phyloP scores from a whole-genome alignment of 2,797 vertebrate species.

The Mastacembelus armatus region DNA sequence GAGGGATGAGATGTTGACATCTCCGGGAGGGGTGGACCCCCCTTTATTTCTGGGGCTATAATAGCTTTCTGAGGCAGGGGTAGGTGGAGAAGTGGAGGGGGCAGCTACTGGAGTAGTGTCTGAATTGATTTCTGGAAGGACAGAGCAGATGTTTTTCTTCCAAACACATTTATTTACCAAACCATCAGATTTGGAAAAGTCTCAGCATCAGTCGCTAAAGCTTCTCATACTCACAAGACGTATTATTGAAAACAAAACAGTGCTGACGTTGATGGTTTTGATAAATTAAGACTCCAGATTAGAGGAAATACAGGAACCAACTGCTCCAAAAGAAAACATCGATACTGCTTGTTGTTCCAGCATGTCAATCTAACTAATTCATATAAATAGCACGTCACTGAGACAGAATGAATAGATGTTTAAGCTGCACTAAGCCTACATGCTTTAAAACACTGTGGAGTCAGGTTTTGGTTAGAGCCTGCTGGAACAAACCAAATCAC shows the following conservation, averaged over 20 bases:
- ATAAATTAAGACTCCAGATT: not conserved
- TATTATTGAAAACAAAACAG: not conserved
- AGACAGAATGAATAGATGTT: no score
- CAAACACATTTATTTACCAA: conserved; percentile 11
- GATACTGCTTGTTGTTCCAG: no score
- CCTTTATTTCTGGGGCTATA: conserved; percentile 50
- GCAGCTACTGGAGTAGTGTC: conserved; percentile 42
- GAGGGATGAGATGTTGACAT: conserved; percentile 60
- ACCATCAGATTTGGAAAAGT: not conserved
- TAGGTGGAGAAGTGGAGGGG: not conserved
- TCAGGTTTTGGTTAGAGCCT: not conserved
- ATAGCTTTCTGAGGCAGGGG: conserved; percentile 49
- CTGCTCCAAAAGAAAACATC: no score
- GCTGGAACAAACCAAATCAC: not conserved
- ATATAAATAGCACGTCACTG: no score
- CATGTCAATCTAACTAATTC: not conserved
- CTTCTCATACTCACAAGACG: not conserved
- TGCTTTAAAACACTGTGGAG: no score
- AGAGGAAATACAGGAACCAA: rapidly evolving
- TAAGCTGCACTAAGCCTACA: no score
- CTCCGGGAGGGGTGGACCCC: conserved; percentile 50
- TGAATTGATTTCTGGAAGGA: conserved; percentile 61
- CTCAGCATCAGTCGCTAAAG: not conserved
- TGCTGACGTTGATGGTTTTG: rapidly evolving
- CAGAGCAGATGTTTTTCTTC: conserved; percentile 56